Base-by-base conservation (phyloP, 2,888 invertebrate genomes). In the Brenthis hecate region DNA sequence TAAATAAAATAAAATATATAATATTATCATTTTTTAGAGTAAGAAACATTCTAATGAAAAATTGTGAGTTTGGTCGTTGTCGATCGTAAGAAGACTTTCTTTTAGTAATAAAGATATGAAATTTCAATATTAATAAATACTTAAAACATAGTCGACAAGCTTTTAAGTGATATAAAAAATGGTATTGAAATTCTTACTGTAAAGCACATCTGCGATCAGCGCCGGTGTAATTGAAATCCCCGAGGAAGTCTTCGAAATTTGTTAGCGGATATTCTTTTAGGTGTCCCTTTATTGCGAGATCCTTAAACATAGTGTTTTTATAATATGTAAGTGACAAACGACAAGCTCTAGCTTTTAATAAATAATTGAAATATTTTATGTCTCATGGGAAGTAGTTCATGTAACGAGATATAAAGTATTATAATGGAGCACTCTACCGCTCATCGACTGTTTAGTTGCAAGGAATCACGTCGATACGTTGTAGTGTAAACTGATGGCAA, bases 181-280 rank as follows among this genome's bases (percentile, higher is more conserved):
- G 13, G 6, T 28, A n/a, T n/a, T 5, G 32, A 19, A 53, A 13
- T 53, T 48, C 82, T 81, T 75, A 90, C 90, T 71, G 63, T 36
- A 82, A 81, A 51, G 76, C 73, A 65, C 84, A 85, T 16, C 88
- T 84, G 5, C 84, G 68, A 65, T 85, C 84, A n/a, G 86, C 85
- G 23, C 89, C 91, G 32, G 79, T 83, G 65, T 84, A 89, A 69
- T 90, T 89, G 13, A 82, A 77, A 66, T 91, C 91, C 6, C 89
- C 91, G 13, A 82, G 71, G 65, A 86, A 90, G 19, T 88, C 84
- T 68, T 80, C 73, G 1, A 90, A 73, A 66, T 80, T 80, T 3
- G 74, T 82, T 67, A 68, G 76, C 19, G 83, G 81, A 71, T 86
- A 87, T 64, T 89, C 81, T 74, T 77, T 79, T 2, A 91, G 66